phyloP scores from a whole-genome alignment of 2,797 vertebrate species.

The Sphenodon punctatus region DNA sequence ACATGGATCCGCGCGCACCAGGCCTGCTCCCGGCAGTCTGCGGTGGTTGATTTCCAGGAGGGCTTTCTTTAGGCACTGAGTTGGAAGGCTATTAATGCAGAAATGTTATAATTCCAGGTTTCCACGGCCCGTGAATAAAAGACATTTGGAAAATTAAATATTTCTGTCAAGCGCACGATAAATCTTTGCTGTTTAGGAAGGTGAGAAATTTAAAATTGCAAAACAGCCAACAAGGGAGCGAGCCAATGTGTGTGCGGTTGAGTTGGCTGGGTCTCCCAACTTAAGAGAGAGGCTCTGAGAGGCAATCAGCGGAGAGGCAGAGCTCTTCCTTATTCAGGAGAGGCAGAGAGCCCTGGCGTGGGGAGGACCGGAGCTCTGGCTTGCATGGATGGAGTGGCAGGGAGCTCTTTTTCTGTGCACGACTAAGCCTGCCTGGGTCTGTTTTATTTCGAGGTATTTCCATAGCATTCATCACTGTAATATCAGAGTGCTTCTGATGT shows the following conservation, averaged over 20 bases:
- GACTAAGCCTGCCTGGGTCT: background rate
- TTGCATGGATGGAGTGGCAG: background rate
- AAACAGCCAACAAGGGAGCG: slow-evolving; percentile 39
- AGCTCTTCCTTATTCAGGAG: background rate
- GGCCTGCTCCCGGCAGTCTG: background rate
- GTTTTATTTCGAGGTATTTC: background rate
- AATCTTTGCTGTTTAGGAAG: slow-evolving; percentile 69
- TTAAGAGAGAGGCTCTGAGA: background rate
- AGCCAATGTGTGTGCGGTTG: background rate
- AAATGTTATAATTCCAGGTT: slow-evolving; percentile 32
- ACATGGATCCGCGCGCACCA: too few species aligned
- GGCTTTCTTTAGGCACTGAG: slow-evolving; percentile 19
- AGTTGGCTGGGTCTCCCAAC: slow-evolving; percentile 31
- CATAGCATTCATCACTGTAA: background rate
- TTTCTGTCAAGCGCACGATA: slow-evolving; percentile 62
- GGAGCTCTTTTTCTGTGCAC: background rate
- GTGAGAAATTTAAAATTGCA: slow-evolving; percentile 74
- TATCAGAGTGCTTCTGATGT: background rate
- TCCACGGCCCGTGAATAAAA: slow-evolving; percentile 31
- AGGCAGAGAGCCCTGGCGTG: background rate
- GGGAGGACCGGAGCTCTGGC: background rate
- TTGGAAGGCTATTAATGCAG: slow-evolving; percentile 18
- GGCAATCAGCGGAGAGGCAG: slow-evolving; percentile 23
- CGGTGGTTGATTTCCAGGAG: background rate
- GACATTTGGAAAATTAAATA: slow-evolving; percentile 67